Evolutionary conservation across 1,140 invertebrate genomes (phyloP).

Genomic region (Nebria ingens): DNA sequence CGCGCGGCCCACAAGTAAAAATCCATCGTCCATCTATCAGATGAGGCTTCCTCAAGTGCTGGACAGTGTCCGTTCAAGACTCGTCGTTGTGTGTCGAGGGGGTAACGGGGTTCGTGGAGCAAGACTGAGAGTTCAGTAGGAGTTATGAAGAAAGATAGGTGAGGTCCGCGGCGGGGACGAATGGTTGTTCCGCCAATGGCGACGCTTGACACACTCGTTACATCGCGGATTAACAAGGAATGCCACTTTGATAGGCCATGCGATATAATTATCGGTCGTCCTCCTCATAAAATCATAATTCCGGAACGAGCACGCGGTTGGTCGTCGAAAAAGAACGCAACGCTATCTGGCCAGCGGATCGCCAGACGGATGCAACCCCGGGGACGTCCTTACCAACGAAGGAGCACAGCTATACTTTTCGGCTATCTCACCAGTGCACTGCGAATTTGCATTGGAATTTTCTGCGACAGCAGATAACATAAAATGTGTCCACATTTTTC

Average conservation of each 20-base stretch:
- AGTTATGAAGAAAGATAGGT: constrained; percentile 13
- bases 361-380: not conserved
- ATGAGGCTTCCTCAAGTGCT: not conserved
- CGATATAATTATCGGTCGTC: constrained; percentile 12
- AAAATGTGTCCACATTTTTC: too few species aligned
- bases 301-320: constrained; percentile 3
- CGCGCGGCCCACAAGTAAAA: not conserved
- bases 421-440: not conserved
- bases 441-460: not conserved
- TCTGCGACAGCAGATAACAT: not conserved
- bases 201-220: constrained; percentile 1
- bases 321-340: not conserved
- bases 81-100: not conserved
- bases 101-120: not conserved
- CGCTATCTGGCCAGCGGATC: not conserved
- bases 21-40: not conserved
- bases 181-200: constrained; percentile 8
- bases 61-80: not conserved
- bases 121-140: not conserved
- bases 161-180: not conserved
- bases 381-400: not conserved
- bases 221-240: not conserved
- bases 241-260: constrained; percentile 12
- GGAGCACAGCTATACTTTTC: not conserved
- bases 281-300: constrained; percentile 12